Conservation (phyloP, 2,797 vertebrate species). For the Carapus acus region DNA sequence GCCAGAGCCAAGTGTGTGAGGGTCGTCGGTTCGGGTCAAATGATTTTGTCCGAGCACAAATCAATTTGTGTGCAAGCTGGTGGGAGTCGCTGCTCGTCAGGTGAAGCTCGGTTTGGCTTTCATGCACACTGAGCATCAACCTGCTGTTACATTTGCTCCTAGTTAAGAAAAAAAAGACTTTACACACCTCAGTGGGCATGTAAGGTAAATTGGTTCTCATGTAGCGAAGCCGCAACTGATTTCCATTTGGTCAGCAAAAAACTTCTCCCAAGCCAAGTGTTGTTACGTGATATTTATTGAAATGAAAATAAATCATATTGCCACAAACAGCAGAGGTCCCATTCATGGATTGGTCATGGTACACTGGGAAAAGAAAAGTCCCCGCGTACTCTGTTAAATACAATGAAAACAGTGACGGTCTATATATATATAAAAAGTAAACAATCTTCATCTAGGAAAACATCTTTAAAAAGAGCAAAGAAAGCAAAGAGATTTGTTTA, state of each 20-base stretch:
- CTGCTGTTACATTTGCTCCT: no score
- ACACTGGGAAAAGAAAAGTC: slow-evolving; percentile 32
- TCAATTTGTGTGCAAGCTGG: slow-evolving; percentile 16
- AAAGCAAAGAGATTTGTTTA: slow-evolving; percentile 31
- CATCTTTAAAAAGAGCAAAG: slow-evolving; percentile 24
- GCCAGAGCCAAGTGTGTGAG: slow-evolving; percentile 51
- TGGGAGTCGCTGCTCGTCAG: slow-evolving; percentile 11
- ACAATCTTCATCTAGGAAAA: slow-evolving; percentile 51
- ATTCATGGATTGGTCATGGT: slow-evolving; percentile 37
- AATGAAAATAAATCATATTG: slow-evolving; percentile 30
- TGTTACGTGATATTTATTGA: slow-evolving; percentile 56
- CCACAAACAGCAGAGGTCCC: slow-evolving; percentile 44
- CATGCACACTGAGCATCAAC: not conserved
- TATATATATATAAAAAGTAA: slow-evolving; percentile 53
- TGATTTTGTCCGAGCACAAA: slow-evolving; percentile 17
- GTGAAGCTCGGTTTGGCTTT: slow-evolving; percentile 21
- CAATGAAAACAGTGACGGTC: slow-evolving; percentile 41
- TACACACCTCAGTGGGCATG: not conserved
- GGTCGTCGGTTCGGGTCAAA: slow-evolving; percentile 35
- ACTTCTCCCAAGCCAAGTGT: slow-evolving; percentile 5
- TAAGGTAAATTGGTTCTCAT: no score
- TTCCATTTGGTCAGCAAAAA: slow-evolving; percentile 16
- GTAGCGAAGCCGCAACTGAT: no score
- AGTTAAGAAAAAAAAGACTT: no score
- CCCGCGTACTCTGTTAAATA: slow-evolving; percentile 44